Conservation (phyloP, 1,140 invertebrate genomes). For the Bathynomus jamesi region DNA sequence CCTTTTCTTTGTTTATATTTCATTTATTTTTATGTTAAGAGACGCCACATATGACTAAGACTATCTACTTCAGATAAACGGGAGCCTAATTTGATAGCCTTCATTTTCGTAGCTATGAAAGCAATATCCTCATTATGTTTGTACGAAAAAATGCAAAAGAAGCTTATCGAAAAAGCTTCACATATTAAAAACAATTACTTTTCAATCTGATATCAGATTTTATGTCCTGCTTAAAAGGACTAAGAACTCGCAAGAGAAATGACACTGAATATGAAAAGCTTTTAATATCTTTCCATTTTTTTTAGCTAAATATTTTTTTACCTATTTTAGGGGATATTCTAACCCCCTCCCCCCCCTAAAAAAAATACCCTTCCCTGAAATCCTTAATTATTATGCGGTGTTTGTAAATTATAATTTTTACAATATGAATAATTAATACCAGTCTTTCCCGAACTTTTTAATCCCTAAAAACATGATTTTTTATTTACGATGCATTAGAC, state of each 20-base stretch:
- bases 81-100: neutral
- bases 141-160: neutral
- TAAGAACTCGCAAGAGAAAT: too few species aligned
- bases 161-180: neutral
- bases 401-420: too few species aligned
- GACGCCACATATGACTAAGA: neutral
- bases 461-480: too few species aligned
- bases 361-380: too few species aligned
- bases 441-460: too few species aligned
- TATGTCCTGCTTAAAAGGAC: too few species aligned
- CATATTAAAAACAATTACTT: constrained; percentile 1
- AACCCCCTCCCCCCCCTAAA: too few species aligned
- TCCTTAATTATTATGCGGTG: too few species aligned
- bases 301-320: neutral
- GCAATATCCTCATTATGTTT: neutral
- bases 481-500: too few species aligned
- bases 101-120: neutral
- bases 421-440: too few species aligned
- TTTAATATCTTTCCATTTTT: neutral
- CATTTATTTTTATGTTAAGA: neutral
- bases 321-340: too few species aligned
- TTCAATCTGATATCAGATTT: too few species aligned
- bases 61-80: neutral
- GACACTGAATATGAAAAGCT: neutral
- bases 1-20: neutral